These are phyloP conservation scores for Tryphoninae sp. DNA, from an alignment of 2,888 invertebrate genomes.

Conservation along the genomic window DNA sequence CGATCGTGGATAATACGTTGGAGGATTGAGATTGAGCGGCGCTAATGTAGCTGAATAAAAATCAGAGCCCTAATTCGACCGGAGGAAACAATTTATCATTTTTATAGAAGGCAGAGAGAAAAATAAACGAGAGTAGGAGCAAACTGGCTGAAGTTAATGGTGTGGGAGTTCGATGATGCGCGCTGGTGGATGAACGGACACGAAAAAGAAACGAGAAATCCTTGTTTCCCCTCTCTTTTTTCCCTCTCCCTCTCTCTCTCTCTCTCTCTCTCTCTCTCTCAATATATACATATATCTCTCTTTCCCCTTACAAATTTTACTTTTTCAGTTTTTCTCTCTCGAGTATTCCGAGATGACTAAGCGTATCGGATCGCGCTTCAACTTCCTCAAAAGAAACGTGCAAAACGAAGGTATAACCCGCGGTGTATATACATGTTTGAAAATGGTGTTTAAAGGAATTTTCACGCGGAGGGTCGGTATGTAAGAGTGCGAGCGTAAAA, in stretches of 20 bases:
- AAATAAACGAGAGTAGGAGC: not conserved
- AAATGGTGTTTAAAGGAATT: constrained; percentile 59
- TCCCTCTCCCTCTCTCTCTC: not conserved
- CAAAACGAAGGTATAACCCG: constrained; percentile 29
- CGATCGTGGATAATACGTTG: constrained; percentile 41
- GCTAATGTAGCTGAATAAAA: constrained; percentile 40
- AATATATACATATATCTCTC: no score
- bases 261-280: no score
- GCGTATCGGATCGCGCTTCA: constrained; percentile 46
- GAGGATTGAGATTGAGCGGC: constrained; percentile 24
- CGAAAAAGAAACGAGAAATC: constrained; percentile 13
- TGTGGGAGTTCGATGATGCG: constrained; percentile 17
- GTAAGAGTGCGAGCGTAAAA: constrained; percentile 35
- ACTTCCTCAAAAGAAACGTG: constrained; percentile 39
- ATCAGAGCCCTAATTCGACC: constrained; percentile 28
- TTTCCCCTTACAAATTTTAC: not conserved
- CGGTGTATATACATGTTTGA: constrained; percentile 7
- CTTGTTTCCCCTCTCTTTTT: not conserved
- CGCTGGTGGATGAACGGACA: constrained; percentile 15
- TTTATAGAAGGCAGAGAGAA: not conserved
- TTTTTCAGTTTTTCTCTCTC: constrained; percentile 35
- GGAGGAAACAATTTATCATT: constrained; percentile 37
- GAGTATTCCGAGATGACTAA: constrained; percentile 40
- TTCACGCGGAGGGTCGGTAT: constrained; percentile 5
- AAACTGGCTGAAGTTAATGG: constrained; percentile 33